Evolutionary conservation across 2,113 vertebrate species (phyloP).

Genomic region (Heterotilapia buettikoferi): DNA sequence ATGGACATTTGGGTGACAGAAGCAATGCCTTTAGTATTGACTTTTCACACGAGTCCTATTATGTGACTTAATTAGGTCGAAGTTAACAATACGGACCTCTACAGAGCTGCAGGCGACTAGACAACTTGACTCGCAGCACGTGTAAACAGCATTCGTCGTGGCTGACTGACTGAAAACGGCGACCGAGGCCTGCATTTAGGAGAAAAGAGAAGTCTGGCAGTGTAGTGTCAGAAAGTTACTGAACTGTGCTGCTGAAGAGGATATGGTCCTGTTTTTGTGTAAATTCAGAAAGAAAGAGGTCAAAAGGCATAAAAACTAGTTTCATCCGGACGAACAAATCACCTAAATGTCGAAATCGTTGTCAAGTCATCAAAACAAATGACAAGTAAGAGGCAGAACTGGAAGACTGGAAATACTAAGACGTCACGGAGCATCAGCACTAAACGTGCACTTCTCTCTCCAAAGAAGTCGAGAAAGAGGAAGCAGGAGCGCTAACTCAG

Average conservation of each 20-base stretch:
- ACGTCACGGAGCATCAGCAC: slow-evolving; percentile 38
- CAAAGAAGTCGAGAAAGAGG: slow-evolving; percentile 47
- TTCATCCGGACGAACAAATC: slow-evolving; percentile 10
- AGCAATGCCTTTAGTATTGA: slow-evolving; percentile 45
- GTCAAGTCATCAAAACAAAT: slow-evolving; percentile 39
- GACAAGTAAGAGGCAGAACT: neutral
- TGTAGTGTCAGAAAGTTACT: neutral
- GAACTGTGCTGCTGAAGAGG: neutral
- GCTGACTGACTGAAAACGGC: neutral
- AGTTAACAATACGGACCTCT: slow-evolving; percentile 17
- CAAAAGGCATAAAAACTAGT: neutral
- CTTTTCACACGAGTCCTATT: slow-evolving; percentile 45
- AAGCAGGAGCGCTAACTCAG: slow-evolving; percentile 64
- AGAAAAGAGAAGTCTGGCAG: neutral
- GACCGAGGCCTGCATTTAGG: neutral
- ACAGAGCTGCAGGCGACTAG: neutral
- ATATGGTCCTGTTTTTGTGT: neutral
- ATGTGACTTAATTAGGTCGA: slow-evolving; percentile 45
- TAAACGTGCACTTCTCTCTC: slow-evolving; percentile 56
- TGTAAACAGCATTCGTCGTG: slow-evolving; percentile 19
- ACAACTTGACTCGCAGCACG: neutral
- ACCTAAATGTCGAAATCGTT: neutral
- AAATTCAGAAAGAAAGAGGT: neutral
- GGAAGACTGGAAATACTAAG: slow-evolving; percentile 32
- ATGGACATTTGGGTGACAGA: neutral